A percentile compares a stretch with the other conserved stretches of the same genome.
Conservation (phyloP, 1,140 invertebrate species). For the Pseudomyrmex flavicornis region DNA sequence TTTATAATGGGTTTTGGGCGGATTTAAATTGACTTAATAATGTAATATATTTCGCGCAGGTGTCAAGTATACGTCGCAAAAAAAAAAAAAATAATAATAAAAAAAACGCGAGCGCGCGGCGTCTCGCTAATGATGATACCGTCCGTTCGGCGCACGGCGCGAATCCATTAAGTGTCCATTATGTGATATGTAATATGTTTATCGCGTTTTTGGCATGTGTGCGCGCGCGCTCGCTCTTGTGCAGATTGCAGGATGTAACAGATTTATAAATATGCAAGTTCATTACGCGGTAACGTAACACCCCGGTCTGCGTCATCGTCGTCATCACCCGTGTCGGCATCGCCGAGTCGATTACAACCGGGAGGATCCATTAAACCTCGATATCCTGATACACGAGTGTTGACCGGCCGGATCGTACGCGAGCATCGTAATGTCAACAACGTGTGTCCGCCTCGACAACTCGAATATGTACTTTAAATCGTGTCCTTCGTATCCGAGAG, state of each 20-base stretch:
- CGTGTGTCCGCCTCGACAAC: constrained; percentile 9
- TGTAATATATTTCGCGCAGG: background rate
- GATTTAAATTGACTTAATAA: constrained; percentile 23
- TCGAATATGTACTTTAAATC: constrained; percentile 66
- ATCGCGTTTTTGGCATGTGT: background rate
- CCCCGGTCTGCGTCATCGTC: background rate
- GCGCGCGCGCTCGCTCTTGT: no score
- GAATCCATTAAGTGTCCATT: constrained; percentile 40
- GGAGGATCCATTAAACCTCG: constrained; percentile 51
- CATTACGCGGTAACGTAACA: constrained; percentile 46
- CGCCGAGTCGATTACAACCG: constrained; percentile 50
- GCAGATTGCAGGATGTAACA: background rate
- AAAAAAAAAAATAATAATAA: background rate
- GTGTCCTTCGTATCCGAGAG: constrained; percentile 44
- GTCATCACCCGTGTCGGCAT: background rate
- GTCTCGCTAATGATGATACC: background rate
- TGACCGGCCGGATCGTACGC: constrained; percentile 44
- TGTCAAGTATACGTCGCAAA: constrained; percentile 4
- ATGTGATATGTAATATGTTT: constrained; percentile 39
- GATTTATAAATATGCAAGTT: constrained; percentile 46
- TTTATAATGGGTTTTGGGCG: constrained; percentile 10
- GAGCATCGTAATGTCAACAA: constrained; percentile 54
- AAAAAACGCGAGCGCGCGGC: no score
- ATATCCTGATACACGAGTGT: constrained; percentile 51
- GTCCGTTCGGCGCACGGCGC: background rate